Base-by-base conservation (phyloP, 2,797 vertebrate genomes). In the Carcharodon carcharias region DNA sequence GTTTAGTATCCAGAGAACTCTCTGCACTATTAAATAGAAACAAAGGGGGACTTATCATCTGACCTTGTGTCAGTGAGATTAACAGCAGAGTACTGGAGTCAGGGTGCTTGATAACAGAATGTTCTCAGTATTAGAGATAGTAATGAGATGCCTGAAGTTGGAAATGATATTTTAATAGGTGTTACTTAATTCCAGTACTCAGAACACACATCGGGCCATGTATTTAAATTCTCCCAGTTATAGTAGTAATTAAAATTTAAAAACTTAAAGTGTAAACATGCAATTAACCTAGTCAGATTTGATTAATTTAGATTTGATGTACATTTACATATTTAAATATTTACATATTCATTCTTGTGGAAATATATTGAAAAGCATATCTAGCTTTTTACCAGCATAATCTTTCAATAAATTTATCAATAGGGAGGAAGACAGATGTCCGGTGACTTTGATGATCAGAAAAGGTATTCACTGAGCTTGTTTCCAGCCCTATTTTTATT, bases 121-220 rank as follows among this genome's bases (percentile, higher is more conserved):
- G 98, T 98, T 98, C 98, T 97, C 98, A 97, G 98, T 97, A 98
- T 98, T 98, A 97, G 97, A 98, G 98, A 98, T 98, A 99, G 98
- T 99, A 99, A 99, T 99, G 99, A 99, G 99, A 98, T 98, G 99
- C 99, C 99, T 99, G 98, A 97, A 99, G 98, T 99, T 99, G 99
- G 98, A 99, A 99, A 99, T 99, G 98, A 98, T 98, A 97, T 98
- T 98, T 98, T 99, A 99, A 99, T 99, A 99, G 99, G 99, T 99
- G 99, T 99, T 99, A 99, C 98, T 98, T 98, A 98, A 98, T 97
- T 96, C 97, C 97, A 98, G 97, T 96, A 85, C 97, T 97, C 97
- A 98, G 98, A 97, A 97, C 98, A 98, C 97, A 98, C 97, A 97
- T 97, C 97, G 97, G 97, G 28, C 67, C 94, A 56, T 95, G 94